Evolutionary conservation across 2,888 invertebrate species (phyloP).

Genomic region (Aproaerema taeniolella): DNA sequence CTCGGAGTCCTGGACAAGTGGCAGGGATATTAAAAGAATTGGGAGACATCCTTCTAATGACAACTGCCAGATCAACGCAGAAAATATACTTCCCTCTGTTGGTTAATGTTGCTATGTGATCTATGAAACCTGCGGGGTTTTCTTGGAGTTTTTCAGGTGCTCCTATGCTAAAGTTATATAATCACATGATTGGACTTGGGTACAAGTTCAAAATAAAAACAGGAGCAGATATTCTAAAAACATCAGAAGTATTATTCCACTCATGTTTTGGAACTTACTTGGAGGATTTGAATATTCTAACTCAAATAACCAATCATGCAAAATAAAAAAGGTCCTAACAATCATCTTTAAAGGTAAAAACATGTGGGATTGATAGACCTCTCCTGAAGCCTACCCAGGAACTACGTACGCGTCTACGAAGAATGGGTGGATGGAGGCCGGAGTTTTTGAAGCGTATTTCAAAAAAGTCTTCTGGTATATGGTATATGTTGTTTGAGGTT

Average conservation of each 20-base stretch:
- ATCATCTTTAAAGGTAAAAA: constrained; percentile 26
- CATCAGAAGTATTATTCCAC: constrained; percentile 21
- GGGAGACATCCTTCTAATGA: constrained; percentile 24
- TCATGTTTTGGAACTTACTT: constrained; percentile 24
- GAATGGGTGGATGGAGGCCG: constrained; percentile 37
- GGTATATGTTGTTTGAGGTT: constrained; percentile 16
- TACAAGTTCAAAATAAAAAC: constrained; percentile 15
- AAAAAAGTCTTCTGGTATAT: constrained; percentile 23
- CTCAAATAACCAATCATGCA: constrained; percentile 9
- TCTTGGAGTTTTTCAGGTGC: constrained; percentile 9
- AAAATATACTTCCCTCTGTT: constrained; percentile 22
- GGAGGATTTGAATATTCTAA: constrained; percentile 12
- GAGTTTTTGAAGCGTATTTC: constrained; percentile 27
- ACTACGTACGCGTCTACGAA: constrained; percentile 27
- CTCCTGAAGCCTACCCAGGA: constrained; percentile 19
- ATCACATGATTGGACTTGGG: not conserved
- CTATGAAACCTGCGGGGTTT: not conserved
- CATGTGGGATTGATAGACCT: constrained; percentile 31
- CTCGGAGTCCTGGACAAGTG: constrained; percentile 20
- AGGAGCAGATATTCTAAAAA: constrained; percentile 14
- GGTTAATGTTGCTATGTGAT: not conserved
- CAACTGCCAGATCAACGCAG: constrained; percentile 24
- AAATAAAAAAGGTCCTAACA: too few species aligned
- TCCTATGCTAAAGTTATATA: constrained; percentile 6
- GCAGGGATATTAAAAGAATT: constrained; percentile 26